phyloP scores from a whole-genome alignment of 2,113 vertebrate species.

The Apteryx owenii region DNA sequence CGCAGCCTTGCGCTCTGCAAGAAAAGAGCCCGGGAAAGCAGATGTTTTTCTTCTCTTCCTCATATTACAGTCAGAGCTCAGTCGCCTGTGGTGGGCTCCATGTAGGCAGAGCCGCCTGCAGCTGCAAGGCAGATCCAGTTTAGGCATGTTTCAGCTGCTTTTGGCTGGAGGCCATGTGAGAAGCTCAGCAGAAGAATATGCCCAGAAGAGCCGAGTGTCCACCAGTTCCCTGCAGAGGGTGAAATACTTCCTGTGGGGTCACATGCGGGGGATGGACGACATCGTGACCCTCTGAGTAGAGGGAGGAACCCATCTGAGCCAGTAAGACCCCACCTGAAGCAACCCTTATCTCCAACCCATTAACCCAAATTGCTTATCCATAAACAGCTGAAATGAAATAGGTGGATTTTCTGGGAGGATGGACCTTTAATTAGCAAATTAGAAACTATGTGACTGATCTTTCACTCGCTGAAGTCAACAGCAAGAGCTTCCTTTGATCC shows the following conservation, averaged over 20 bases:
- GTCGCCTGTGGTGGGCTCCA: background rate
- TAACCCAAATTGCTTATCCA: background rate
- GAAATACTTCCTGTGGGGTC: background rate
- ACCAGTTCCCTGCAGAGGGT: background rate
- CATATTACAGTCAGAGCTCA: background rate
- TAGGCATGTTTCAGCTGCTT: background rate
- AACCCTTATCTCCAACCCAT: background rate
- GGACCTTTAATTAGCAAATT: background rate
- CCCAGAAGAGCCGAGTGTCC: background rate
- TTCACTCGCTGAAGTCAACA: background rate
- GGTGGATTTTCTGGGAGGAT: background rate
- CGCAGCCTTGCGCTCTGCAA: background rate
- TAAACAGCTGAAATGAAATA: background rate
- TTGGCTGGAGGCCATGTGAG: background rate
- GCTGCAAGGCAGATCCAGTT: constrained; percentile 5
- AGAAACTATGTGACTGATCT: background rate
- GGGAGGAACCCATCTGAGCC: background rate
- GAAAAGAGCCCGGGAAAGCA: background rate
- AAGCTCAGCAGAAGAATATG: background rate
- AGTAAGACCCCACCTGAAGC: background rate
- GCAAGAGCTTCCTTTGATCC: background rate
- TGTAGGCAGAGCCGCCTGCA: constrained; percentile 21
- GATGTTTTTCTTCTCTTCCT: constrained; percentile 4
- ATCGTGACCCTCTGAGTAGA: background rate
- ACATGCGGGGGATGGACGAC: background rate